Percentiles rank a stretch among this genome's conserved stretches.
Conservation (phyloP, 1,140 invertebrate species). For the Zelostemma sp. region DNA sequence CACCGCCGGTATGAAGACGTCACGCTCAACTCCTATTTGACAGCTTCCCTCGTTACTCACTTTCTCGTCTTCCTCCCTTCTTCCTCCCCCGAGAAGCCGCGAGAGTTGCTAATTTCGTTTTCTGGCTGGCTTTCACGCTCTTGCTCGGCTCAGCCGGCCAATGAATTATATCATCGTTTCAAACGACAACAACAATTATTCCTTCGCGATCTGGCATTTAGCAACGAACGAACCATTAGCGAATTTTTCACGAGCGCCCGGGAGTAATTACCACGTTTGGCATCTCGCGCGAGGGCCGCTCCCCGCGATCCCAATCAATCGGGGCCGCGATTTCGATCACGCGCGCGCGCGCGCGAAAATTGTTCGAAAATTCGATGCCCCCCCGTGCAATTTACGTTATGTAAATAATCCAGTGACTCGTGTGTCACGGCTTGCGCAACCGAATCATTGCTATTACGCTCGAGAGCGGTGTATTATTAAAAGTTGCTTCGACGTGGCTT, state of each 20-base stretch:
- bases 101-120: slow-evolving; percentile 51
- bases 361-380: too few relatives aligned
- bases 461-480: slow-evolving; percentile 26
- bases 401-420: slow-evolving; percentile 5
- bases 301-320: too few relatives aligned
- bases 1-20: slow-evolving; percentile 52
- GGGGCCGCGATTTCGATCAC: not conserved
- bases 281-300: slow-evolving; percentile 21
- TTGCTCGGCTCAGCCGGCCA: slow-evolving; percentile 12
- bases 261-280: slow-evolving; percentile 38
- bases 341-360: not conserved
- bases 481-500: slow-evolving; percentile 16
- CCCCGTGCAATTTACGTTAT: too few relatives aligned
- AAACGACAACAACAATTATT: not conserved
- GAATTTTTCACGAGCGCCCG: slow-evolving; percentile 5
- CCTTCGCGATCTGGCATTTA: slow-evolving; percentile 25
- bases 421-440: slow-evolving; percentile 22
- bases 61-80: slow-evolving; percentile 3
- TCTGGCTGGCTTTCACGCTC: slow-evolving; percentile 42
- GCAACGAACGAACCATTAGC: slow-evolving; percentile 32
- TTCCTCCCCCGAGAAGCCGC: slow-evolving; percentile 6
- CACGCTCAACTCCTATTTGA: slow-evolving; percentile 14
- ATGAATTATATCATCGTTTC: not conserved
- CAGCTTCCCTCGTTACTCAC: slow-evolving; percentile 34
- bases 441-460: slow-evolving; percentile 24